phyloP scores from a whole-genome alignment of 1,140 invertebrate species.

The Pseudomyrmex concolor region DNA sequence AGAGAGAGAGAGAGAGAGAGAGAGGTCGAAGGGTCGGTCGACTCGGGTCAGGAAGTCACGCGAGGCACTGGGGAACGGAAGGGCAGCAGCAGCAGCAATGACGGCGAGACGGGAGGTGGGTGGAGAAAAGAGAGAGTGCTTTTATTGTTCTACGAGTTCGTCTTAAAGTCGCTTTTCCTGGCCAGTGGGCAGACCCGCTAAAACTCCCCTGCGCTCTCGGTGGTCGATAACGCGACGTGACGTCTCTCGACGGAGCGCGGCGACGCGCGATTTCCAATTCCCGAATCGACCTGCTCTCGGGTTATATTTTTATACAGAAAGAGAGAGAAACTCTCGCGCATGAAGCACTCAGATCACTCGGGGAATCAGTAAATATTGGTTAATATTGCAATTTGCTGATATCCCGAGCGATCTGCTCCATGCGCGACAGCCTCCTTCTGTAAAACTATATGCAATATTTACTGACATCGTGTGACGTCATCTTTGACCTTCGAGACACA shows the following conservation, averaged over 20 bases:
- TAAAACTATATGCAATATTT: too few species aligned
- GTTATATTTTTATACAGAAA: slow-evolving; percentile 25
- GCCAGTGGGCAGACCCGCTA: slow-evolving; percentile 68
- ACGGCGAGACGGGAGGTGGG: slow-evolving; percentile 20
- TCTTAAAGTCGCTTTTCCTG: slow-evolving; percentile 74
- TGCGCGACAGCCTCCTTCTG: too few species aligned
- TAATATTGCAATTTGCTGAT: too few species aligned
- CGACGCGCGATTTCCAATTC: slow-evolving; percentile 46
- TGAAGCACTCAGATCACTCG: too few species aligned
- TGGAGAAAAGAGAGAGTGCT: slow-evolving; percentile 64
- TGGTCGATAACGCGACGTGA: slow-evolving; percentile 66
- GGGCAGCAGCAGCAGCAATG: slow-evolving; percentile 12
- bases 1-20: too few species aligned
- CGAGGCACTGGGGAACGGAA: slow-evolving; percentile 67
- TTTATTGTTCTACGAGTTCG: slow-evolving; percentile 74
- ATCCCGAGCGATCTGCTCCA: too few species aligned
- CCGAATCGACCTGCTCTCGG: slow-evolving; percentile 30
- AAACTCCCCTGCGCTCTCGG: slow-evolving; percentile 17
- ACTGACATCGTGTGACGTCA: too few species aligned
- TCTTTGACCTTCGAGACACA: too few species aligned
- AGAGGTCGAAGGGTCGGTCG: slow-evolving; percentile 68
- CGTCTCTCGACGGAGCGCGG: slow-evolving; percentile 30
- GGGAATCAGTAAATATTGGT: too few species aligned
- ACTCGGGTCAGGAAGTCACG: slow-evolving; percentile 79
- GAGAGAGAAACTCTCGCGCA: neutral